Base-by-base conservation (phyloP, 2,888 invertebrate species). In the Hermodice carunculata region DNA sequence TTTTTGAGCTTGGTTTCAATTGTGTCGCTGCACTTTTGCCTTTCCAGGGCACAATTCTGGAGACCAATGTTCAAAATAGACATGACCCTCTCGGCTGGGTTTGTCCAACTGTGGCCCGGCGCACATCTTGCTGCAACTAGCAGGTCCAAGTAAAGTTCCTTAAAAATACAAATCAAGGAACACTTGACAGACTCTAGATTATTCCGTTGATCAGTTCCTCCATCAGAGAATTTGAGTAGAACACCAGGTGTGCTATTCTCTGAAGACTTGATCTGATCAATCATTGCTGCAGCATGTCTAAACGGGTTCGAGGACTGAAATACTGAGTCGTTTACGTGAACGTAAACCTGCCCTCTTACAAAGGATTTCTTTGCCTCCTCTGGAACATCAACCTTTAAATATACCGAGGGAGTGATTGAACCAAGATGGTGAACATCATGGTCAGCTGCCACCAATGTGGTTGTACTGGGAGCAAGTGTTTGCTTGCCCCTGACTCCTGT, bases 61-160 rank as follows among this genome's bases (percentile, higher is more conserved):
- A 60, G 49, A 11, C 37, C 60, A 6, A 51, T 2, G 43, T 73
- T 63, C 37, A 65, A 29, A 17, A 71, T 49, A 2, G 60, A 58
- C 67, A 67, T 67, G 1, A 67, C 52, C 19, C 66, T 43, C 34
- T 72, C 72, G 40, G 68, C 67, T 24, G 67, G 66, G 42, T 72
- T 72, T 17, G 19, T 22, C 40, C 54, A 72, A 31, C 66, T 68
- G 24, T 72, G 69, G 3, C 72, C 70, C 28, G 66, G 68, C 5
- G 70, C 70, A 66, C 68, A 72, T 22, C 68, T 43, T 19, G 62
- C 70, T 8, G 44, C 8, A 14, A 70, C 58, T 8, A 68, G 28
- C 66, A 72, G 56, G 40, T 71, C 70, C 3, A 73, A 37, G 44
- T 73, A 42, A 11, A 57, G 51, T 34, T 70, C 54, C 44, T 43